A percentile compares a stretch with the other conserved stretches of the same genome.
phyloP scores from a whole-genome alignment of 2,888 invertebrate species.

The Neocrepidodera transversa region DNA sequence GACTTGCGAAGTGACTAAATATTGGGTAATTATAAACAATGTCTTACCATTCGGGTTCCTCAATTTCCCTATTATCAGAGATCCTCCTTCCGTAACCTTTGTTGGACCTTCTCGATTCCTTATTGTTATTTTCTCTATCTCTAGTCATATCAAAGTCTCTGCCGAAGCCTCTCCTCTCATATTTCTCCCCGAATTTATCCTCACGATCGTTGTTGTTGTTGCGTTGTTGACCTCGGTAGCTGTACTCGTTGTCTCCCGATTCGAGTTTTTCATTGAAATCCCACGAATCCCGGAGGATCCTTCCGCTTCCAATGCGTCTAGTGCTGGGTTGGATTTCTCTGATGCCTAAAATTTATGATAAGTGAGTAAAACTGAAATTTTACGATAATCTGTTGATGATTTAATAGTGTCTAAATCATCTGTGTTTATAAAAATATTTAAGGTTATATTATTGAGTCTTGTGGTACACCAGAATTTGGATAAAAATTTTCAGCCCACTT shows the following conservation, averaged over 20 bases:
- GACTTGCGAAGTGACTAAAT: no score
- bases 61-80: slow-evolving; percentile 56
- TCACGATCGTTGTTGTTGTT: slow-evolving; percentile 40
- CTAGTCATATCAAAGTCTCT: slow-evolving; percentile 63
- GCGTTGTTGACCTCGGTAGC: slow-evolving; percentile 44
- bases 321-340: slow-evolving; percentile 48
- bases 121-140: slow-evolving; percentile 45
- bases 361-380: no score
- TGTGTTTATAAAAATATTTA: no score
- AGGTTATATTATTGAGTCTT: no score
- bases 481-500: no score
- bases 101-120: slow-evolving; percentile 49
- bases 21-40: no score
- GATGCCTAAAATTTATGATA: slow-evolving; percentile 36
- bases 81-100: slow-evolving; percentile 46
- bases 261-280: slow-evolving; percentile 46
- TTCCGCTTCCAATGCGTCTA: slow-evolving; percentile 84
- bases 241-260: slow-evolving; percentile 43
- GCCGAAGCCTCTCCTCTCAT: slow-evolving; percentile 58
- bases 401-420: no score
- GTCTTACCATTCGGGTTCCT: slow-evolving; percentile 57
- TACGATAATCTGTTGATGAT: neutral
- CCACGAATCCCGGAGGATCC: slow-evolving; percentile 68
- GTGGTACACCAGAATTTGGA: no score
- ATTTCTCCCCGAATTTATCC: slow-evolving; percentile 38